Evolutionary conservation across 2,888 invertebrate species (phyloP).

Genomic region (Trichacis sp.): DNA sequence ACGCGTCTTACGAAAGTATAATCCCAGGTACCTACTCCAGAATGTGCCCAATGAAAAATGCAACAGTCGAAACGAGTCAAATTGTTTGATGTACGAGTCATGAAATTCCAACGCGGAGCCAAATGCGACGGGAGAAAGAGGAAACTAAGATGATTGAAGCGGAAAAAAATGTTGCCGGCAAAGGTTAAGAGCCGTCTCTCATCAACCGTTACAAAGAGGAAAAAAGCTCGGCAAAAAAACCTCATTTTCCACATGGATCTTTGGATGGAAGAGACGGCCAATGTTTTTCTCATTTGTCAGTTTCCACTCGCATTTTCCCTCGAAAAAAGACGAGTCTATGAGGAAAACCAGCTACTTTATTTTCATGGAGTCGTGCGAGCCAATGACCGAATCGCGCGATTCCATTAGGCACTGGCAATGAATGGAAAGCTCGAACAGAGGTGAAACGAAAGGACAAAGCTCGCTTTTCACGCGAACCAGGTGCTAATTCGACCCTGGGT

Average conservation of each 20-base stretch:
- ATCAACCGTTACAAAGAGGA: conserved; percentile 18
- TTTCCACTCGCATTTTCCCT: conserved; percentile 7
- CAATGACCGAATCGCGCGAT: conserved; percentile 26
- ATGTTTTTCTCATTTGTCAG: conserved; percentile 35
- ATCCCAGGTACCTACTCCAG: too few relatives aligned
- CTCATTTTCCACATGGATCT: conserved; percentile 19
- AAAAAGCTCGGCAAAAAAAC: conserved; percentile 14
- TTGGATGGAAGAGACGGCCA: conserved; percentile 18
- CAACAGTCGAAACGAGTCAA: too few relatives aligned
- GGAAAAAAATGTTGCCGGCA: conserved; percentile 18
- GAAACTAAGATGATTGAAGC: background rate
- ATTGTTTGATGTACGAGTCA: too few relatives aligned
- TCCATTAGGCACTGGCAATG: conserved; percentile 15
- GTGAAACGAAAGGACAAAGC: background rate
- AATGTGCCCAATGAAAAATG: too few relatives aligned
- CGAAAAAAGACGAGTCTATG: conserved; percentile 10
- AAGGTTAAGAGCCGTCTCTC: conserved; percentile 23
- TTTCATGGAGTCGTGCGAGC: conserved; percentile 15
- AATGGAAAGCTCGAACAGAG: conserved; percentile 4
- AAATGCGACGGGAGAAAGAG: background rate
- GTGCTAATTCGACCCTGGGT: too few relatives aligned
- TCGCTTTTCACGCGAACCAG: too few relatives aligned
- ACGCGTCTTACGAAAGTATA: too few relatives aligned
- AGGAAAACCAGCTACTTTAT: conserved; percentile 17
- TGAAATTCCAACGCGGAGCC: too few relatives aligned